A percentile compares a stretch with the other conserved stretches of the same genome.
Conservation (phyloP, 2,797 vertebrate species). For the Alfaro cultratus region DNA sequence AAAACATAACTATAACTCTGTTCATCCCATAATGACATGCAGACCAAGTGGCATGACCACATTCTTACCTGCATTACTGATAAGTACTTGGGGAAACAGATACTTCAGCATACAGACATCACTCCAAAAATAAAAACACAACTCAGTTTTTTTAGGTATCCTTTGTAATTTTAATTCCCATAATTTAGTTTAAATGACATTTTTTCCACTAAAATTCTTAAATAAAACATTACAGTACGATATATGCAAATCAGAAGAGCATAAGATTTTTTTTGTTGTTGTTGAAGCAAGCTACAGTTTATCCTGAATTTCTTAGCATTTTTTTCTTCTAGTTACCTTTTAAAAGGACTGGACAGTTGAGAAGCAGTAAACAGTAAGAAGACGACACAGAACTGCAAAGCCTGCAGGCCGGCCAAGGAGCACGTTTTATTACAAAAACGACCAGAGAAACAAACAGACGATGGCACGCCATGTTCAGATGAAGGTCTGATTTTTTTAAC, state of each 20-base stretch:
- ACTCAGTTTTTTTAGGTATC: slow-evolving; percentile 64
- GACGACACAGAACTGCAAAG: slow-evolving; percentile 76
- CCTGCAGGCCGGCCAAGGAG: slow-evolving; percentile 75
- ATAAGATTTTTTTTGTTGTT: slow-evolving; percentile 61
- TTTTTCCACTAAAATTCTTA: slow-evolving; percentile 78
- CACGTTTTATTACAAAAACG: slow-evolving; percentile 65
- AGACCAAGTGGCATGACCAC: neutral
- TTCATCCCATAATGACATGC: neutral
- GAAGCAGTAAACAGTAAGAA: slow-evolving; percentile 76
- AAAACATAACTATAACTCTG: neutral
- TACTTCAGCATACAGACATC: neutral
- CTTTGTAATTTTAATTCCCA: slow-evolving; percentile 90
- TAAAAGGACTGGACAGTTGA: slow-evolving; percentile 68
- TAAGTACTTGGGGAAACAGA: neutral
- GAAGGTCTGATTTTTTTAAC: slow-evolving; percentile 42
- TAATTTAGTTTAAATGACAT: slow-evolving; percentile 87
- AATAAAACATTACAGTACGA: slow-evolving; percentile 85
- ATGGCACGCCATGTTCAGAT: slow-evolving; percentile 64
- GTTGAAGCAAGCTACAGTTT: slow-evolving; percentile 77
- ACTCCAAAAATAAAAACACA: slow-evolving; percentile 46
- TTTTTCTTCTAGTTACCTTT: slow-evolving; percentile 36
- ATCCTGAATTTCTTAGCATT: slow-evolving; percentile 49
- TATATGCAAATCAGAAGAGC: slow-evolving; percentile 84
- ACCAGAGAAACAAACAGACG: slow-evolving; percentile 61
- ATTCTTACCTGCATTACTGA: neutral